Conservation (phyloP, 2,888 invertebrate genomes). For the Cantharis rustica region DNA sequence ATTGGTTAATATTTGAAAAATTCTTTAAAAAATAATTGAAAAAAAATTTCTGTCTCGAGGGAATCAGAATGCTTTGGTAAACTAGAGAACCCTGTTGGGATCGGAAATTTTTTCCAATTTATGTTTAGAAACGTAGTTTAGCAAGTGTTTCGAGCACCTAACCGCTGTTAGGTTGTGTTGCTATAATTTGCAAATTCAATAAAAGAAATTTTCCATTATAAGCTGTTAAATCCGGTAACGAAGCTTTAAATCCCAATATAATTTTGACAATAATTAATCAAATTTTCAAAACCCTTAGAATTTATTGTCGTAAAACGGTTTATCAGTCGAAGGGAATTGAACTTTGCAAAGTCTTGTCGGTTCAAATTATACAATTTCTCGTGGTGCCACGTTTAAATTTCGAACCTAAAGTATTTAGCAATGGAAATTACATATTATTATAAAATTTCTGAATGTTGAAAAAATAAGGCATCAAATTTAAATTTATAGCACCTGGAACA, state of each 20-base stretch:
- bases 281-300: not conserved
- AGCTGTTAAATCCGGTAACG: not conserved
- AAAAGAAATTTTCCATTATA: not conserved
- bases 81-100: not conserved
- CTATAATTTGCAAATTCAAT: not conserved
- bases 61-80: not conserved
- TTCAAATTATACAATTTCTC: not conserved
- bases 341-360: not conserved
- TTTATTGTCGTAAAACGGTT: not conserved
- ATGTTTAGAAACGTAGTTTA: not conserved
- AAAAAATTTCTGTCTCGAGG: not conserved
- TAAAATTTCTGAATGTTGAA: not conserved
- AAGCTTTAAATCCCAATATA: not conserved
- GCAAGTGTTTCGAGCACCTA: not conserved
- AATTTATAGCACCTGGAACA: not conserved
- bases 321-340: not conserved
- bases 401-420: not conserved
- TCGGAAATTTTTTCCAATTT: not conserved
- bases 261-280: not conserved
- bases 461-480: not conserved
- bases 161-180: too few relatives aligned
- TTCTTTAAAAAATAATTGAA: not conserved
- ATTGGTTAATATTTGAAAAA: not conserved
- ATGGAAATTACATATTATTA: not conserved
- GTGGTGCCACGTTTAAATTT: not conserved